Evolutionary conservation across 2,888 invertebrate genomes (phyloP).

Genomic region (Ophion slaviceki): DNA sequence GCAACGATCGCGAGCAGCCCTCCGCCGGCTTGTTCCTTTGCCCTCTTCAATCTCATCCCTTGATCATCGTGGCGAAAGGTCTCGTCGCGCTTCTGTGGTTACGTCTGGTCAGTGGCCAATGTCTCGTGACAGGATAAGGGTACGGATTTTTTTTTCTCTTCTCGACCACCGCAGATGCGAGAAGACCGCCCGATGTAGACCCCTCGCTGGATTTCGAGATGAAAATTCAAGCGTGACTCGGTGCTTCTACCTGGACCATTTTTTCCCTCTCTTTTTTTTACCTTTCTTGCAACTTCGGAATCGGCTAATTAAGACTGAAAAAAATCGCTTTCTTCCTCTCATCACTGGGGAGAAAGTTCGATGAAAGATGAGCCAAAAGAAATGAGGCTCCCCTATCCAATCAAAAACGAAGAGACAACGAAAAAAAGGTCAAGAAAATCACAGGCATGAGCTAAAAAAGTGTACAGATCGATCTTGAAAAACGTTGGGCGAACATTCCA

Average conservation of each 20-base stretch:
- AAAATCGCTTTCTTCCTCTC: conserved; percentile 43
- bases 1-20: conserved; percentile 2
- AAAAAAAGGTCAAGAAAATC: background rate
- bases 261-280: conserved; percentile 37
- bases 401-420: conserved; percentile 8
- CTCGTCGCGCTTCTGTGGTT: conserved; percentile 43
- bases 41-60: conserved; percentile 39
- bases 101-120: conserved; percentile 60
- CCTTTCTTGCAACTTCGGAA: conserved; percentile 22
- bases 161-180: conserved; percentile 59
- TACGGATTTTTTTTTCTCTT: conserved; percentile 27
- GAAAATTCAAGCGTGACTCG: conserved; percentile 60
- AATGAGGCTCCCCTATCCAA: background rate
- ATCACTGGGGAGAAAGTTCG: conserved; percentile 18
- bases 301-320: conserved; percentile 63
- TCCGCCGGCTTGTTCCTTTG: background rate
- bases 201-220: conserved; percentile 27
- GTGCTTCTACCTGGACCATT: conserved; percentile 37
- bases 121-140: conserved; percentile 62
- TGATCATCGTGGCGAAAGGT: conserved; percentile 45
- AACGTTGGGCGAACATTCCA: conserved; percentile 24
- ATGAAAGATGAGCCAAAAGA: conserved; percentile 43
- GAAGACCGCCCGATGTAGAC: background rate
- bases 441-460: background rate
- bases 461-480: conserved; percentile 37